A percentile compares a stretch with the other conserved stretches of the same genome.
These are phyloP conservation scores for Heliconius himera DNA, from an alignment of 1,140 invertebrate species.

Conservation along the genomic window DNA sequence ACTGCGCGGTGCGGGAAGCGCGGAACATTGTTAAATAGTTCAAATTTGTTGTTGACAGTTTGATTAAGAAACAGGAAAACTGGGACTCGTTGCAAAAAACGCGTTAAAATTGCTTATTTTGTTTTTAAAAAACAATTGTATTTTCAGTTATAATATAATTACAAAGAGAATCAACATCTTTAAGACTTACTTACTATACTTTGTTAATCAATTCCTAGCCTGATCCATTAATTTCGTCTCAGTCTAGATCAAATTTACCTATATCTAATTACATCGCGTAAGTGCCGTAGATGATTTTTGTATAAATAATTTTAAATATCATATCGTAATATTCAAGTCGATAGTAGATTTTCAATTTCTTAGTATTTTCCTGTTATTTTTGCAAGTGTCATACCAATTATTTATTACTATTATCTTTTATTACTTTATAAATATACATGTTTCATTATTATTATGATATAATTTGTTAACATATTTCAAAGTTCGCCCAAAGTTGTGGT, in stretches of 20 bases:
- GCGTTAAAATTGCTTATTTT: neutral
- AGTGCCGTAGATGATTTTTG: neutral
- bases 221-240: too few relatives aligned
- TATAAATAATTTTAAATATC: neutral
- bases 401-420: neutral
- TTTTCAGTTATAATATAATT: neutral
- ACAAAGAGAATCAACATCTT: too few relatives aligned
- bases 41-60: neutral
- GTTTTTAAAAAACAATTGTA: neutral
- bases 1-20: constrained; percentile 7
- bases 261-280: neutral
- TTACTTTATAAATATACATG: neutral
- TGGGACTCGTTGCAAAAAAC: neutral
- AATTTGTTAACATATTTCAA: too few relatives aligned
- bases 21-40: neutral
- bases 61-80: neutral
- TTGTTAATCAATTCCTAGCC: too few relatives aligned
- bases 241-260: neutral
- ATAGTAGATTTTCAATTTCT: neutral
- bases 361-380: neutral
- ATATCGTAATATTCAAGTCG: neutral
- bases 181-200: too few relatives aligned
- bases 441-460: too few relatives aligned
- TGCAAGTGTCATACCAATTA: neutral
- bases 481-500: too few relatives aligned